Base-by-base conservation (phyloP, 2,888 invertebrate genomes). In the Masnerella sp. region DNA sequence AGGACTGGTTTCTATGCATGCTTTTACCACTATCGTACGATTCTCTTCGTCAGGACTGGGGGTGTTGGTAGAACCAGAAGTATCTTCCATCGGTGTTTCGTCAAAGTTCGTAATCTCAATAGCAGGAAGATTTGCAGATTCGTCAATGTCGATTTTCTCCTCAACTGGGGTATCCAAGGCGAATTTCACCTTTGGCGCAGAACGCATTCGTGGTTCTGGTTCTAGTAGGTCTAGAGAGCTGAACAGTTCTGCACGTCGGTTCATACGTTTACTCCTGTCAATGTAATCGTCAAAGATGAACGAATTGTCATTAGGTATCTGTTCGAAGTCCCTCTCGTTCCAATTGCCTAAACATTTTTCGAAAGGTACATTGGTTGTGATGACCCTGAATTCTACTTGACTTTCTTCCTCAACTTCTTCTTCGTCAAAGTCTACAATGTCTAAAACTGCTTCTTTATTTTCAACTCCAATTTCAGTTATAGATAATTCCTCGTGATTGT, bases 301-400 rank as follows among this genome's bases (percentile, higher is more conserved):
- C 8, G 70, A 42, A 18, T 65, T 42, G 0, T 52, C 38, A 3
- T 64, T 43, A 2, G 1, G 1, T 7, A 32, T 45, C 25, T 69
- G 36, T 8, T 77, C 75, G 11, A 76, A 77, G 3, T n/a, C n/a
- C n/a, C n/a, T n/a, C n/a, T 54, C 75, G n/a, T 51, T 76, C 82
- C 82, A 82, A 12, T 73, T 70, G 3, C 72, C 80, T 5, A 82
- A 72, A 25, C 80, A 84, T 51, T 79, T 84, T 49, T 84, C 85
- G 40, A 87, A 87, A 0, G 86, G 86, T 0, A 82, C 54, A 38
- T 81, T 81, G 0, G 86, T 85, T 2, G 86, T 86, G 2, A 85
- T 85, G 0, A 87, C 82, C 2, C 84, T 81, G 59, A 87, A 87
- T 45, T 78, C 82, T 14, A 83, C 70, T 0, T 70, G 64, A 7